A percentile compares a stretch with the other conserved stretches of the same genome.
Evolutionary conservation across 2,113 vertebrate genomes (phyloP).

Genomic region (Circaetus gallicus): DNA sequence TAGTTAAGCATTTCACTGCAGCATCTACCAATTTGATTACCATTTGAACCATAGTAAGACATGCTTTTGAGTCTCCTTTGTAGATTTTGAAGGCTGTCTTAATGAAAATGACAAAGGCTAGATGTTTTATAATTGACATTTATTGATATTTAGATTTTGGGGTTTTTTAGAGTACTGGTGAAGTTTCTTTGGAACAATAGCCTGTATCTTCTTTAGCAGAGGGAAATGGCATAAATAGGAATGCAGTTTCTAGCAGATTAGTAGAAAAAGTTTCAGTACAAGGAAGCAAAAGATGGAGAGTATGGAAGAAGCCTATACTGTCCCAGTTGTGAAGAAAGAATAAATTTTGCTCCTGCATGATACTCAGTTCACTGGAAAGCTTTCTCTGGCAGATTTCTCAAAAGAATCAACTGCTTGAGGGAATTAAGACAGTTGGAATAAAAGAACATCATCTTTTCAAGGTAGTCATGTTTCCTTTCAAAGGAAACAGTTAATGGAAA

Average conservation of each 20-base stretch:
- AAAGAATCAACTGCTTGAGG: not conserved
- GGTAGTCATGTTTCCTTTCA: not conserved
- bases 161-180: not conserved
- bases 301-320: not conserved
- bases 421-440: not conserved
- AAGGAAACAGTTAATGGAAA: not conserved
- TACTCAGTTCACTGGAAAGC: not conserved
- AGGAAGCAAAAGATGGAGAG: not conserved
- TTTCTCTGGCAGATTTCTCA: not conserved
- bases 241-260: not conserved
- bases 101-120: not conserved
- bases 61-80: not conserved
- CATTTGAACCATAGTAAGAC: not conserved
- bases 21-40: not conserved
- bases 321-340: not conserved
- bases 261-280: not conserved
- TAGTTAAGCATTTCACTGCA: not conserved
- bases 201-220: not conserved
- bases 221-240: not conserved
- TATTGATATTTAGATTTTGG: not conserved
- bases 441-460: not conserved
- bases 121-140: not conserved
- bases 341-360: not conserved
- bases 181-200: not conserved
- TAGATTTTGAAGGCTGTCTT: not conserved